Percentiles rank a stretch among this genome's conserved stretches.
Conservation (phyloP, 35 echinoderm and acorn worm genomes). For the Amphiura filiformis region DNA sequence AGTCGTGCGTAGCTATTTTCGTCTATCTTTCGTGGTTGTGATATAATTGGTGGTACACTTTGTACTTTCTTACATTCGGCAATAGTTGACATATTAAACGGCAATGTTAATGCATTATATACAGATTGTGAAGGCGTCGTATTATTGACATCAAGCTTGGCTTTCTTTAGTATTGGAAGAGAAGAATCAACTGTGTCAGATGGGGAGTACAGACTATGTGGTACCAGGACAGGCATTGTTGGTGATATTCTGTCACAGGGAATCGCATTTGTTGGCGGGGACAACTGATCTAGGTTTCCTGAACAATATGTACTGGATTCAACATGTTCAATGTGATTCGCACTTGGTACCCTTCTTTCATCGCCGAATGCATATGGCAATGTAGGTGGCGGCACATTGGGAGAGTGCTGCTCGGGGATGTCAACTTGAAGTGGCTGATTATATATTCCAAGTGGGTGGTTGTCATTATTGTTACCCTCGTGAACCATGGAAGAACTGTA, state of each 20-base stretch:
- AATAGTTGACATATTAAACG: neutral
- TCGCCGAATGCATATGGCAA: neutral
- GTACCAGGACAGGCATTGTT: constrained; percentile 43
- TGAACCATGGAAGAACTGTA: neutral
- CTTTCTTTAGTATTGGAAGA: neutral
- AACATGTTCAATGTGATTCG: neutral
- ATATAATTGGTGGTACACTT: neutral
- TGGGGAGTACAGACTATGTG: constrained; percentile 41
- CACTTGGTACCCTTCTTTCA: neutral
- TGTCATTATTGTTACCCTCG: neutral
- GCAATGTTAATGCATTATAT: constrained; percentile 12
- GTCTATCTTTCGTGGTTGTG: neutral
- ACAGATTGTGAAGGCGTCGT: neutral
- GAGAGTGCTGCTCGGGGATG: constrained; percentile 7
- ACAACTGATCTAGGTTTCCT: constrained; percentile 12
- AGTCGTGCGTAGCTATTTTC: too few species aligned
- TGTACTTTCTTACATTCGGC: neutral
- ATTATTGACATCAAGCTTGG: neutral
- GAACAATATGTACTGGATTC: constrained; percentile 1
- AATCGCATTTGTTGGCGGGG: neutral
- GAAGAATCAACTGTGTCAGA: neutral
- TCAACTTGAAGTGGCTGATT: constrained; percentile 23
- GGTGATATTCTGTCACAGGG: constrained; percentile 3
- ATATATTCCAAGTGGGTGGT: neutral
- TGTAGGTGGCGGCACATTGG: neutral